phyloP scores from a whole-genome alignment of 2,797 vertebrate genomes.

The Coregonus sp. region DNA sequence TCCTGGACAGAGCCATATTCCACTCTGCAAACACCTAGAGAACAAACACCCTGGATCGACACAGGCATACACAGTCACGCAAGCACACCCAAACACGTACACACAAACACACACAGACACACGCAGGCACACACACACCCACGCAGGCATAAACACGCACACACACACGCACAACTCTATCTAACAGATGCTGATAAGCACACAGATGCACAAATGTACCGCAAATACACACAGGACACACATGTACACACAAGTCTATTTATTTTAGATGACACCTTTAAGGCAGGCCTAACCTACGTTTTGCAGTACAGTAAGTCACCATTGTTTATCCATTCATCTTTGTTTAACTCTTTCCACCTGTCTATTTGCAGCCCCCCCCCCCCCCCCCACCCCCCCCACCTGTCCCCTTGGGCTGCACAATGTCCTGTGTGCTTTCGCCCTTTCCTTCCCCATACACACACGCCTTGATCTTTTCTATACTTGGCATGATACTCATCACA shows the following conservation, averaged over 20 bases:
- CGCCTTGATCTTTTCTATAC: conserved; percentile 2
- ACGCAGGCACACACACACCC: no score
- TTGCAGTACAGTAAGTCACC: not conserved
- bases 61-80: no score
- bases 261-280: not conserved
- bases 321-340: not conserved
- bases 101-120: not conserved
- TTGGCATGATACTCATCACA: conserved; percentile 1
- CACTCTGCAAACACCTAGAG: conserved; percentile 35
- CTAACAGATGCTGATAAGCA: not conserved
- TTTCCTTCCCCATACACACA: not conserved
- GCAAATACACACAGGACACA: not conserved
- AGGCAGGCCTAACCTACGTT: not conserved
- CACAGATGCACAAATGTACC: not conserved
- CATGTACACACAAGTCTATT: not conserved
- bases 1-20: conserved; percentile 20
- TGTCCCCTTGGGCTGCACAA: not conserved
- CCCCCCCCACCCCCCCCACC: not conserved
- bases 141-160: no score
- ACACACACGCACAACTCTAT: no score
- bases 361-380: no score
- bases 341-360: not conserved
- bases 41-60: conserved; percentile 29
- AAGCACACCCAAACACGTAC: no score
- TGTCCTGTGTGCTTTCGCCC: not conserved